Evolutionary conservation across 2,888 invertebrate species (phyloP).

Genomic region (Perizoma flavofasciatum): DNA sequence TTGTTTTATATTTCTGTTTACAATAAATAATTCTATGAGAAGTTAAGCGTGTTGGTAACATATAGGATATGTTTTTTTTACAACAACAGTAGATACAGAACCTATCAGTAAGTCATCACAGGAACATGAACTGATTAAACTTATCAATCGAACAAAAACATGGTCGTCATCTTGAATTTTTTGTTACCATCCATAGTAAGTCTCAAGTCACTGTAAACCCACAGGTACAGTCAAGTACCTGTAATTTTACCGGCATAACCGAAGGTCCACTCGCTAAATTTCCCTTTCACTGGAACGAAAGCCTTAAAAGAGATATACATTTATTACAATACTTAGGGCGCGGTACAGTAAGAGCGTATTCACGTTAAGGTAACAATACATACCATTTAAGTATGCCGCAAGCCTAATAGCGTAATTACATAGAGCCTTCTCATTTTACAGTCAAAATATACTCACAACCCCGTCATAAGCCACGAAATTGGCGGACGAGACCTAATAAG

Average conservation of each 20-base stretch:
- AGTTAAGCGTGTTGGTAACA: too few relatives aligned
- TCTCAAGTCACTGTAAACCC: too few relatives aligned
- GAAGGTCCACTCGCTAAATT: conserved; percentile 3
- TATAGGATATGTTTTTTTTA: too few relatives aligned
- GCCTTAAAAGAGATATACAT: conserved; percentile 4
- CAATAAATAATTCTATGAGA: too few relatives aligned
- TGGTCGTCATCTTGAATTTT: too few relatives aligned
- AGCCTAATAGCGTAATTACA: conserved; percentile 33
- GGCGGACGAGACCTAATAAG: conserved; percentile 2
- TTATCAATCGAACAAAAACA: too few relatives aligned
- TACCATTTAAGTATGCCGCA: conserved; percentile 29
- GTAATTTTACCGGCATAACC: conserved; percentile 11
- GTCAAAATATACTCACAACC: conserved; percentile 26
- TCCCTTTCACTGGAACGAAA: conserved; percentile 9
- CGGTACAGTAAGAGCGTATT: conserved; percentile 23
- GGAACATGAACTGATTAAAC: too few relatives aligned
- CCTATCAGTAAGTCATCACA: too few relatives aligned
- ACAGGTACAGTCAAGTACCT: not conserved
- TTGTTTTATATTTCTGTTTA: too few relatives aligned
- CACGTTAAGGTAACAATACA: conserved; percentile 31
- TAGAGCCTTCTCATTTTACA: conserved; percentile 27
- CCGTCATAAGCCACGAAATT: conserved; percentile 6
- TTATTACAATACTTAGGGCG: conserved; percentile 12
- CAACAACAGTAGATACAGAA: too few relatives aligned
- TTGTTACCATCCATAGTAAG: too few relatives aligned